Evolutionary conservation across 53 echinoderm and acorn worm genomes (phyloP), one percentile per base, ranked within the genome.

Genomic region (Astropecten irregularis): DNA sequence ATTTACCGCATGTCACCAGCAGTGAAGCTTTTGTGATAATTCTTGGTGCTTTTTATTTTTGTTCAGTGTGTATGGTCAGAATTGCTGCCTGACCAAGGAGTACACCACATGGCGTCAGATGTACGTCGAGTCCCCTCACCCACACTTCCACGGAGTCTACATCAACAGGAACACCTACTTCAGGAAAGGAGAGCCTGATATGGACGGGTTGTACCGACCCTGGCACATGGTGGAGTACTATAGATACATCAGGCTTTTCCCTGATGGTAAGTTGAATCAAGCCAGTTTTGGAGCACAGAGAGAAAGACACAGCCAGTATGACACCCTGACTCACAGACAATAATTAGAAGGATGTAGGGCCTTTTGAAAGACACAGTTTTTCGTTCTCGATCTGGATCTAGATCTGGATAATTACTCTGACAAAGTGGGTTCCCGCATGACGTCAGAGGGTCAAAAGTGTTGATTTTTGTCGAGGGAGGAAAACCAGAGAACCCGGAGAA

Each of bases 181-280:
- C 56, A 73, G 94, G 4, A 90, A 94, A 46, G 97, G 97, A 10
- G 94, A 92, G 68, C 77, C 89, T 1, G 81, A 84, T 39, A 84
- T 94, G n/a, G 94, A 97, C 73, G 64, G 58, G n/a, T 69, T 90
- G 52, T 97, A 97, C 64, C 58, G 82, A 48, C 90, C 93, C 3
- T 97, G 93, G 92, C 92, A 94, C 54, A 68, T 91, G 35, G 97
- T 97, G 44, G 97, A 94, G 76, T 97, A 97, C 67, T 94, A 94
- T 59, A 81, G 96, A 35, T 96, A 83, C 23, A 72, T 96, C 56
- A 50, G 96, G 31, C 83, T 93, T 32, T 96, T 94, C 67, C 81
- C 93, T n/a, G 96, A 96, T 85, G 96, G 96, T 94, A 76, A 79
- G 92, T 58, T n/a, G n/a, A n/a, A n/a, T n/a, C n/a, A n/a, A n/a